Conservation (phyloP, 64 coral and sea anemone genomes). For the Porites lutea region DNA sequence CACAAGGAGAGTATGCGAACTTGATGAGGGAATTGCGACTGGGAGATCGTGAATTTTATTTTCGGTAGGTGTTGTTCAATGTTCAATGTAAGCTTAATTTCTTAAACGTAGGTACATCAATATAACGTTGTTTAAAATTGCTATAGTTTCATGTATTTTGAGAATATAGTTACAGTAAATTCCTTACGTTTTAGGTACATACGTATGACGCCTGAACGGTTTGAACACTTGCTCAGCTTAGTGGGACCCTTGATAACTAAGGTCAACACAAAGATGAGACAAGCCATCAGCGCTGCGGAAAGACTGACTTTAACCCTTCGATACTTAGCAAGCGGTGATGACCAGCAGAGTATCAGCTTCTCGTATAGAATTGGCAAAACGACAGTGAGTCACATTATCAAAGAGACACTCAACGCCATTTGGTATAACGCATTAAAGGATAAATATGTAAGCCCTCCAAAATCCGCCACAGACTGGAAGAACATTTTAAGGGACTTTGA, state of each 20-base stretch:
- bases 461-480: conserved; percentile 18
- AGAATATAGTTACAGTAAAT: conserved; percentile 32
- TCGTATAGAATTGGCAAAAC: conserved; percentile 13
- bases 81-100: not conserved
- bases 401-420: conserved; percentile 38
- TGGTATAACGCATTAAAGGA: conserved; percentile 35
- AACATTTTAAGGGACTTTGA: conserved; percentile 42
- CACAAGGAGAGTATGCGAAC: conserved; percentile 38
- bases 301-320: not conserved
- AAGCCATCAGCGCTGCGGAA: not conserved
- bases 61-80: conserved; percentile 32
- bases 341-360: conserved; percentile 27
- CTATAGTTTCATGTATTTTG: conserved; percentile 14
- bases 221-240: conserved; percentile 53
- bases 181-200: conserved; percentile 49
- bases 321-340: conserved; percentile 2
- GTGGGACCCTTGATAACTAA: conserved; percentile 53
- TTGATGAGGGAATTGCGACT: conserved; percentile 49
- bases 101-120: conserved; percentile 9
- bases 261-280: conserved; percentile 42
- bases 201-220: conserved; percentile 71
- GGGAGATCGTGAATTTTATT: conserved; percentile 54
- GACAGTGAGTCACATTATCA: conserved; percentile 43
- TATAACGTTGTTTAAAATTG: conserved; percentile 28
- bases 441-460: conserved; percentile 38